Base-by-base conservation (phyloP, 1,140 invertebrate species). In the Sinonovacula constricta region DNA sequence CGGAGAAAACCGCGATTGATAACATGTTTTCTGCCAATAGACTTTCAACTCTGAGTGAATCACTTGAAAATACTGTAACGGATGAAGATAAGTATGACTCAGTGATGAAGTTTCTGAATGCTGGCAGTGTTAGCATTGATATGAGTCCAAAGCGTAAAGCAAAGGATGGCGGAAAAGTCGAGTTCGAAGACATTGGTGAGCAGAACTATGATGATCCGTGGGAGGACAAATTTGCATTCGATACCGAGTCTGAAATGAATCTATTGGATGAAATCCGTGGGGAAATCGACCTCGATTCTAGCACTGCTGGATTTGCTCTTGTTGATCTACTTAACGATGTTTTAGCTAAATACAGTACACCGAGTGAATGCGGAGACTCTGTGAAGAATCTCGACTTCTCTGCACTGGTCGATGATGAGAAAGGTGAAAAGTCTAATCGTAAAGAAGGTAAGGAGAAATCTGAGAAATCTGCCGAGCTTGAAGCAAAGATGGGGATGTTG, bases 251-350 rank as follows among this genome's bases (percentile, higher is more conserved):
- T 4, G 74, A 77, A 77, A 77, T 77, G 74, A 77, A 68, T 51
- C 54, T 77, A 12, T 53, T 77, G 18, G 74, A 77, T 51, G 74
- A 77, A 28, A 77, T 77, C 28, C 59, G 60, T 60, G 63, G 74
- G 7, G 79, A 84, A 30, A 79, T 84, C 26, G 83, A 84, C 67
- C 66, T 84, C 26, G 83, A 84, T 36, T 81, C 83, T 4, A 81
- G 83, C 3, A 62, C 81, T 33, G 87, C 86, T 22, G 83, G 86
- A 12, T 76, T 86, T 69, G 83, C 80, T 1, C 77, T 86, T 1
- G 83, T 88, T 12, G 86, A 86, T 26, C 66, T 86, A 12, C 79
- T 88, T 3, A 88, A 88, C 79, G 84, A 86, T 76, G 82, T 88
- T 18, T 78, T 88, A 31, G 79, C 82, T 31, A 83, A 82, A 67